A percentile compares a stretch with the other conserved stretches of the same genome.
phyloP scores from a whole-genome alignment of 2,888 invertebrate species.

The Eurois occulta region DNA sequence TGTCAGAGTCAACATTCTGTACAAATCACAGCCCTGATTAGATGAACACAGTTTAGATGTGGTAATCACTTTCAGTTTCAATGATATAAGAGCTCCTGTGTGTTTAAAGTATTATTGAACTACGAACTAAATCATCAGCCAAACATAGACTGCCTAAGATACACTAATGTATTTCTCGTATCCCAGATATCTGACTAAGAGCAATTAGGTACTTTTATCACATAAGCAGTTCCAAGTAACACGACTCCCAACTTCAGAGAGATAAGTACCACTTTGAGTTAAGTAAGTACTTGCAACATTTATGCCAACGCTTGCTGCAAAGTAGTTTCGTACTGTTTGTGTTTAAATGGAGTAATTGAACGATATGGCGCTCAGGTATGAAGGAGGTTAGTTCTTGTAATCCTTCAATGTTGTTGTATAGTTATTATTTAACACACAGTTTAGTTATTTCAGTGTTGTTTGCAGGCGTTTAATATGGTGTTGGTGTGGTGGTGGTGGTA shows the following conservation, averaged over 20 bases:
- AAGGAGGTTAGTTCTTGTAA: background rate
- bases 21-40: background rate
- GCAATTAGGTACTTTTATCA: constrained; percentile 47
- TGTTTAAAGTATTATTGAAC: background rate
- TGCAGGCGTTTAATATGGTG: background rate
- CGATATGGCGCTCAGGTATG: background rate
- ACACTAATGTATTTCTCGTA: constrained; percentile 3
- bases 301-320: constrained; percentile 40
- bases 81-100: background rate
- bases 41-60: background rate
- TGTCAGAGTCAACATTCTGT: background rate
- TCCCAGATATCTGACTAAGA: constrained; percentile 19
- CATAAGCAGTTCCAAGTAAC: constrained; percentile 41
- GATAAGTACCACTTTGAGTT: constrained; percentile 49
- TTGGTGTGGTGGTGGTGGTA: no score
- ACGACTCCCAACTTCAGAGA: constrained; percentile 26
- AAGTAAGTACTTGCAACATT: constrained; percentile 52
- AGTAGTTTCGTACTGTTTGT: constrained; percentile 35
- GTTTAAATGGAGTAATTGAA: constrained; percentile 43
- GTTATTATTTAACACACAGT: background rate
- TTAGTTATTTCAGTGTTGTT: background rate
- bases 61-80: background rate
- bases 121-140: background rate
- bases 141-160: background rate
- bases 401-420: constrained; percentile 2